These are phyloP conservation scores for Contarinia nasturtii DNA, from an alignment of 1,140 invertebrate genomes.

Conservation along the genomic window DNA sequence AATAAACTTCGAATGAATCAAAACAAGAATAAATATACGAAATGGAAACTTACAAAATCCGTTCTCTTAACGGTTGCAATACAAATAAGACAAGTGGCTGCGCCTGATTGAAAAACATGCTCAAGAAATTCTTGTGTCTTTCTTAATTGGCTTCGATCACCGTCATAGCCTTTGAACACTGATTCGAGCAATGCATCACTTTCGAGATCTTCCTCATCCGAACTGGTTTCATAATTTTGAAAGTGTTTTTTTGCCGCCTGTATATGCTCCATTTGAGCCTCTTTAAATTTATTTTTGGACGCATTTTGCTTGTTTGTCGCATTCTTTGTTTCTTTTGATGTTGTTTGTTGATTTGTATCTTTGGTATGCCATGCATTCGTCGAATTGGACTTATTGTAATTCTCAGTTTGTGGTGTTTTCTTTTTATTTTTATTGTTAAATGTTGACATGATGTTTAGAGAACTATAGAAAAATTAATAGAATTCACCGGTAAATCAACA, in stretches of 20 bases:
- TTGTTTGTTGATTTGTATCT: no score
- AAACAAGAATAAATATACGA: slow-evolving; percentile 3
- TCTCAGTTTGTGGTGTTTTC: no score
- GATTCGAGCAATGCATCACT: slow-evolving; percentile 15
- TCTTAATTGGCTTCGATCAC: slow-evolving; percentile 26
- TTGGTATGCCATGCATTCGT: no score
- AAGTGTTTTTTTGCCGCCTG: slow-evolving; percentile 35
- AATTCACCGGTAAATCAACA: no score
- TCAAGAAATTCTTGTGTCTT: slow-evolving; percentile 50
- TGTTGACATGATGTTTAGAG: no score
- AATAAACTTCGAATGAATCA: slow-evolving; percentile 7
- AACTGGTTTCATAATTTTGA: slow-evolving; percentile 32
- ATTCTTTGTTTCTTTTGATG: no score
- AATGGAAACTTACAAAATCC: slow-evolving; percentile 38
- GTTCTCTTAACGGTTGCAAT: slow-evolving; percentile 69
- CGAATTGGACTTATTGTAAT: no score
- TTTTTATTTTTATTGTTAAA: no score
- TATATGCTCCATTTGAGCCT: slow-evolving; percentile 35
- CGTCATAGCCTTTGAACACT: slow-evolving; percentile 27
- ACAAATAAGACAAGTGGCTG: slow-evolving; percentile 76
- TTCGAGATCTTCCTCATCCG: slow-evolving; percentile 33
- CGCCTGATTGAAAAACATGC: slow-evolving; percentile 53
- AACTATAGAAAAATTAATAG: no score
- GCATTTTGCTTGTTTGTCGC: not conserved
- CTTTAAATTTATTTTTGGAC: slow-evolving; percentile 27